Evolutionary conservation across 1,140 invertebrate species (phyloP).

Genomic region (Galendromus occidentalis): DNA sequence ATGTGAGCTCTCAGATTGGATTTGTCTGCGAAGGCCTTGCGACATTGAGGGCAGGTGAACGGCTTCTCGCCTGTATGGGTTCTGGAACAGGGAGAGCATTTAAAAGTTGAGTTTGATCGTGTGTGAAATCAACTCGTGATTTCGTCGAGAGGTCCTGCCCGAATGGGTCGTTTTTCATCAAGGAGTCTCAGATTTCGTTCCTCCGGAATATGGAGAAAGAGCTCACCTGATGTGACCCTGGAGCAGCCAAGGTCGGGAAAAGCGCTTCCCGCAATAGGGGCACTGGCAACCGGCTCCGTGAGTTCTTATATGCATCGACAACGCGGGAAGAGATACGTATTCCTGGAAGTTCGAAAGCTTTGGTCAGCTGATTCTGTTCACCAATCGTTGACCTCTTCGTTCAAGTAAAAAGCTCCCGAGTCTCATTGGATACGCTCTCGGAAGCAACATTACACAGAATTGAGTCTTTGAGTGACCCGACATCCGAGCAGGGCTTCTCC

Average conservation of each 20-base stretch:
- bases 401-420: too few relatives aligned
- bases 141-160: conserved; percentile 20
- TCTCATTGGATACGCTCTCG: too few relatives aligned
- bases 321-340: conserved; percentile 16
- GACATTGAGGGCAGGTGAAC: conserved; percentile 16
- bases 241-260: conserved; percentile 18
- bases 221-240: conserved; percentile 18
- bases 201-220: background rate
- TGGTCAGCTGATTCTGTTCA: too few relatives aligned
- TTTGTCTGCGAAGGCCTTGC: conserved; percentile 19
- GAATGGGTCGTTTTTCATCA: background rate
- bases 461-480: too few relatives aligned
- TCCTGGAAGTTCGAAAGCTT: background rate
- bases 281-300: conserved; percentile 18
- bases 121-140: conserved; percentile 20
- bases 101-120: background rate
- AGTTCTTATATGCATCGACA: conserved; percentile 18
- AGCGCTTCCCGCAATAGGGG: conserved; percentile 18
- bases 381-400: too few relatives aligned
- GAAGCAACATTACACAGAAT: too few relatives aligned
- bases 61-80: conserved; percentile 27
- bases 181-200: too few relatives aligned
- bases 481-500: too few relatives aligned
- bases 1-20: conserved; percentile 20
- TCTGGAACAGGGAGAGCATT: background rate